Evolutionary conservation across 1,140 invertebrate genomes (phyloP), one percentile per base, ranked within the genome.

Genomic region (Drosophila nasuta): DNA sequence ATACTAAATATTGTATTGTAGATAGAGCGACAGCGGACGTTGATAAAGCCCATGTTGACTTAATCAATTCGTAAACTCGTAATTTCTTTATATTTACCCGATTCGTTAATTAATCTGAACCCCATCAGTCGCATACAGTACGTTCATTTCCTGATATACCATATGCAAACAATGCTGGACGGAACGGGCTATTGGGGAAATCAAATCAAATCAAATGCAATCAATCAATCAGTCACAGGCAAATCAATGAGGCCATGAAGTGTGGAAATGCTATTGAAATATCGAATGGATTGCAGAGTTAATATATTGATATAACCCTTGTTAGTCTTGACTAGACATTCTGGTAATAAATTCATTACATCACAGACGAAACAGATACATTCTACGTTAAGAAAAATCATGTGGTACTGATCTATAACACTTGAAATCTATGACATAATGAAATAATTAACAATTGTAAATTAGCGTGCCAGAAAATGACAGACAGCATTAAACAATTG

Each of bases 401-500:
- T 77, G 33, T 51, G 51, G 25, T 33, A 20, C 58, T 58, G 58
- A 57, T 71, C 52, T 64, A 43, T n/a, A 59, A 43, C 75, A 80
- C 59, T 60, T 75, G 80, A 57, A 54, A 56, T 43, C 20, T 25
- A 57, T 70, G 72, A 73, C 57, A 72, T 57, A 72, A 62, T 69
- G 60, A 69, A 59, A 63, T 75, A 81, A 81, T 62, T 56, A 73
- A 72, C 48, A 57, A 63, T 43, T 67, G 56, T 54, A 78, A 87
- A 79, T 63, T 82, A 77, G 57, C 82, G 79, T 76, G 78, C 51
- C 68, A 73, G 48, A 73, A 69, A 59, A 69, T 73, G 69, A 48
- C 77, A 67, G 83, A 81, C 63, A 75, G 49, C 82, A 82, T 87
- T 87, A 79, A 86, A 71, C 82, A 86, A 86, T 86, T 86, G 82